These are phyloP conservation scores for Lepidostoma basale DNA, from an alignment of 1,140 invertebrate species.

Conservation along the genomic window DNA sequence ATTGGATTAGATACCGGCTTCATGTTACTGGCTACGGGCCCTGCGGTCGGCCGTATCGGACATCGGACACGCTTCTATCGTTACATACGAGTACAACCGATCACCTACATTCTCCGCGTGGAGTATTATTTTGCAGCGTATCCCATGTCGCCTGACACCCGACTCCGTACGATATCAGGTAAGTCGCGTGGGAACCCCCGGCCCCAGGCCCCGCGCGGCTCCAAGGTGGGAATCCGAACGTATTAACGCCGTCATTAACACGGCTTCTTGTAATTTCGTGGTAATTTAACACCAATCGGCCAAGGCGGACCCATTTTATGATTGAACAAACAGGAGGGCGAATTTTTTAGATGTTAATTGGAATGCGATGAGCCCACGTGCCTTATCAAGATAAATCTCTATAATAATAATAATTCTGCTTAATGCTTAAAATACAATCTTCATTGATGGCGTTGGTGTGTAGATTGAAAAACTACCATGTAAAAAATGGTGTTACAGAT, in stretches of 20 bases:
- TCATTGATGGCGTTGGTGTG: too few relatives aligned
- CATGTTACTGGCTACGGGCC: too few relatives aligned
- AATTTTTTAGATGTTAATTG: too few relatives aligned
- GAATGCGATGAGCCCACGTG: too few relatives aligned
- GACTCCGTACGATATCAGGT: neutral
- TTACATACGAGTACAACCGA: constrained; percentile 1
- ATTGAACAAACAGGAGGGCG: too few relatives aligned
- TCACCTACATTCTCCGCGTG: neutral
- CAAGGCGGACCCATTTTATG: too few relatives aligned
- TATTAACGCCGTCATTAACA: neutral
- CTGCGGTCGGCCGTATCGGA: neutral
- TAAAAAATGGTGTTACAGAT: too few relatives aligned
- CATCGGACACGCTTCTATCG: constrained; percentile 9
- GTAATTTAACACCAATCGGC: constrained; percentile 1
- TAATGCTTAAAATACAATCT: too few relatives aligned
- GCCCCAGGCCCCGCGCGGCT: neutral
- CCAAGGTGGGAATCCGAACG: neutral
- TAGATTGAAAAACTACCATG: too few relatives aligned
- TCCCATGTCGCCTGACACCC: neutral
- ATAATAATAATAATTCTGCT: too few relatives aligned
- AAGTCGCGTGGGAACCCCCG: neutral
- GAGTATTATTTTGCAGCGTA: neutral
- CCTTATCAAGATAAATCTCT: too few relatives aligned
- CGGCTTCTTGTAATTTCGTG: constrained; percentile 9
- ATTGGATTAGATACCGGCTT: too few relatives aligned